A percentile compares a stretch with the other conserved stretches of the same genome.
These are phyloP conservation scores for Vanessa atalanta DNA, from an alignment of 1,140 invertebrate genomes.

Conservation along the genomic window DNA sequence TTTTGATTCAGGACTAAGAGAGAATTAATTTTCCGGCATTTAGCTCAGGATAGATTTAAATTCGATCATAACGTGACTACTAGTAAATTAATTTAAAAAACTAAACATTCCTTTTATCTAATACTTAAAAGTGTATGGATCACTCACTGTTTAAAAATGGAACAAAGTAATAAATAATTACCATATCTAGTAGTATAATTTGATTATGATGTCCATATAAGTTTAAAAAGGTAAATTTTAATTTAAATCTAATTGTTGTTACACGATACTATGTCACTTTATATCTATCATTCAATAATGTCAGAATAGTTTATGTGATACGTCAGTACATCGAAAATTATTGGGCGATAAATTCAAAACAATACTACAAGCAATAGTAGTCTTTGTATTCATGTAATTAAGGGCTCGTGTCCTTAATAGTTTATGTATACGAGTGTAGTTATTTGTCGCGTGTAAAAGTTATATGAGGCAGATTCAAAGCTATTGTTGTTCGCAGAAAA, in stretches of 20 bases:
- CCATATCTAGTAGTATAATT: too few species aligned
- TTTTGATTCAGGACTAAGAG: too few species aligned
- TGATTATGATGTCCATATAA: too few species aligned
- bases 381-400: conserved; percentile 1
- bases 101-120: too few species aligned
- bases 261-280: not conserved
- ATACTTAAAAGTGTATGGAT: too few species aligned
- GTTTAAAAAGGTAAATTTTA: too few species aligned
- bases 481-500: conserved; percentile 39
- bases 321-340: conserved; percentile 39
- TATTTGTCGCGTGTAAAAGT: conserved; percentile 43
- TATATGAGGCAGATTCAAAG: conserved; percentile 42
- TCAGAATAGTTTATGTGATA: conserved; percentile 29
- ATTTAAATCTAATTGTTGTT: not conserved
- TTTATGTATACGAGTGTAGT: conserved; percentile 11
- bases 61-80: too few species aligned
- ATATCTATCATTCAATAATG: conserved; percentile 15
- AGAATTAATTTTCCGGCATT: too few species aligned
- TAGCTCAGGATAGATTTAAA: too few species aligned
- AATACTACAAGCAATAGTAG: conserved; percentile 10
- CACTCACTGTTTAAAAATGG: too few species aligned
- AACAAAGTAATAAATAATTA: too few species aligned
- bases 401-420: conserved; percentile 5
- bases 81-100: too few species aligned
- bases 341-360: conserved; percentile 47